Conservation (phyloP, 2,888 invertebrate species). For the Temnothorax rugatulus region DNA sequence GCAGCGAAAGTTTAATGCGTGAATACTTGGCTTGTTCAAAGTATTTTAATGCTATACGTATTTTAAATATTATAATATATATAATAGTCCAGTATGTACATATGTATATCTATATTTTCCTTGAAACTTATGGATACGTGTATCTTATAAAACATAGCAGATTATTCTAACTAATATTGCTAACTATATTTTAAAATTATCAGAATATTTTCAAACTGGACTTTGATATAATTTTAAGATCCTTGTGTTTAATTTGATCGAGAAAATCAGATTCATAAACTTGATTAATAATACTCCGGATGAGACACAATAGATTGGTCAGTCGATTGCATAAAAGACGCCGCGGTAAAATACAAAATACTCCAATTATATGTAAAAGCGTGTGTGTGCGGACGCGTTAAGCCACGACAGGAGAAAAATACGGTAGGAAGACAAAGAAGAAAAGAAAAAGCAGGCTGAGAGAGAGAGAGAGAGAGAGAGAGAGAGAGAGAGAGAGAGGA, state of each 20-base stretch:
- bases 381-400: conserved; percentile 65
- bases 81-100: background rate
- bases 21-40: background rate
- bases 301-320: conserved; percentile 51
- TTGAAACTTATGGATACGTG: background rate
- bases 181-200: background rate
- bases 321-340: conserved; percentile 65
- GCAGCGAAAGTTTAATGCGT: background rate
- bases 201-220: background rate
- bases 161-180: background rate
- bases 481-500: conserved; percentile 10
- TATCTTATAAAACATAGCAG: background rate
- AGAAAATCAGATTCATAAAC: background rate
- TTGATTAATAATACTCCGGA: background rate
- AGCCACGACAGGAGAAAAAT: conserved; percentile 68
- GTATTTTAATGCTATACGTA: background rate
- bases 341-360: conserved; percentile 72
- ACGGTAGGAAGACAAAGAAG: conserved; percentile 68
- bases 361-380: conserved; percentile 60
- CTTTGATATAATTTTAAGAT: background rate
- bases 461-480: conserved; percentile 2
- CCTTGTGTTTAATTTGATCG: background rate
- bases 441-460: conserved; percentile 62
- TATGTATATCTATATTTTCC: no score
- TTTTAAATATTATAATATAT: background rate